Base-by-base conservation (phyloP, 2,888 invertebrate genomes). In the Thymelicus acteon region DNA sequence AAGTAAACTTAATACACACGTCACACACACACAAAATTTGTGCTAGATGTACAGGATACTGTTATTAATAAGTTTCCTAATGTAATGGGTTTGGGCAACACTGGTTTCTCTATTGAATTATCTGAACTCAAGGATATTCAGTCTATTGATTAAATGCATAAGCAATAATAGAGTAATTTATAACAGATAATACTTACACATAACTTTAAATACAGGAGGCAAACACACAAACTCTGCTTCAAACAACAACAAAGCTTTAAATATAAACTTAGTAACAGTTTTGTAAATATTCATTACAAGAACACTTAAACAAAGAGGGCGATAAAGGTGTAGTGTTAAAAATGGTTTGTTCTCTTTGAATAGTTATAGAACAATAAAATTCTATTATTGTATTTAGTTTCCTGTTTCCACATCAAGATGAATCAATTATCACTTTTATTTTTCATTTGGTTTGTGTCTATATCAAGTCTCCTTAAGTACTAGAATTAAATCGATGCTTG, bases 131-230 rank as follows among this genome's bases (percentile, higher is more conserved):
- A 44, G 12, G 12, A 44, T 10, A 44, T 10, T 44, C 12, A 54
- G 12, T 24, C 7, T 24, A 39, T 58, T 24, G 54, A 54, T 12
- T 54, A 58, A 58, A 39, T 58, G 58, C 39, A 39, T 58, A 39
- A 58, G 37, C 58, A 58, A 39, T 58, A 58, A 58, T n/a, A 54
- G 13, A 44, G 13, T 60, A 54, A 52, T 62, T 69, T 8, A 62
- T 47, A 47, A 62, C 10, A 63, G 19, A 63, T 10, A 64, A 49
- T 48, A 54, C 52, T 54, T 54, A 70, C 58, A 68, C 68, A 63
- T 47, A 68, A 68, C 15, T 70, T 68, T 60, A 70, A 67, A 63
- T 58, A 62, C 69, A 61, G 37, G n/a, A 58, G 58, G 63, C 49
- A 70, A 70, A 48, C 63, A 60, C 49, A 49, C 63, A 70, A 70